Evolutionary conservation across 2,113 vertebrate genomes (phyloP), one percentile per base, ranked within the genome.

Genomic region (Melierax canorus): DNA sequence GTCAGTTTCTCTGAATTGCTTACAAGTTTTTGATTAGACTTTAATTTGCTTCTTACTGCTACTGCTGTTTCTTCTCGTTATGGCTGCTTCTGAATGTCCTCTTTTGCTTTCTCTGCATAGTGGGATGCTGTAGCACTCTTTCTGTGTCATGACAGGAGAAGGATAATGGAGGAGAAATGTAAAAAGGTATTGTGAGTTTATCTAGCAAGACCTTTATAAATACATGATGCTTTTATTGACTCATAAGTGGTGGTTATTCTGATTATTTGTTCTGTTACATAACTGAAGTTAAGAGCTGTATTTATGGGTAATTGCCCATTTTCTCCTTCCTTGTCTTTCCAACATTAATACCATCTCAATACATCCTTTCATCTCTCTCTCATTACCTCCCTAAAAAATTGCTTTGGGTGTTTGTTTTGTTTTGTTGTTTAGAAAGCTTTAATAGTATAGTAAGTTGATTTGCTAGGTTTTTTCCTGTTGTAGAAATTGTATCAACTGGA

Each of bases 71-170:
- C 56, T 68, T 82, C 86, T 56, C 45, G 19, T 53, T 83, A 24
- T 2, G 11, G 34, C 58, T 92, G 20, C 62, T 63, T 90, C 76
- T 2, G 0, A 63, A 56, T 0, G 0, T 81, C 62, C 43, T 73
- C 76, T 81, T 74, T 63, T 56, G 20, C 73, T 81, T 77, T 64
- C 62, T 78, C 39, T 72, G 39, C 51, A 8, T 36, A 67, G 45
- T 0, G 0, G 38, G 84, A 50, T 68, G 59, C 48, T 72, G 43
- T 73, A 78, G 43, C 64, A 26, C 36, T 74, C 23, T 59, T 29
- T 56, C 34, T 0, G 0, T 72, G 36, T 78, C 36, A 11, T 43
- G 38, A 30, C 39, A 69, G 80, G 48, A 45, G 67, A 74, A 78
- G 23, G 38, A 17, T 56, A 88, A 59, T n/a, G 68, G 60, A 91